phyloP scores from a whole-genome alignment of 2,113 vertebrate genomes.

The Syngnathus floridae region DNA sequence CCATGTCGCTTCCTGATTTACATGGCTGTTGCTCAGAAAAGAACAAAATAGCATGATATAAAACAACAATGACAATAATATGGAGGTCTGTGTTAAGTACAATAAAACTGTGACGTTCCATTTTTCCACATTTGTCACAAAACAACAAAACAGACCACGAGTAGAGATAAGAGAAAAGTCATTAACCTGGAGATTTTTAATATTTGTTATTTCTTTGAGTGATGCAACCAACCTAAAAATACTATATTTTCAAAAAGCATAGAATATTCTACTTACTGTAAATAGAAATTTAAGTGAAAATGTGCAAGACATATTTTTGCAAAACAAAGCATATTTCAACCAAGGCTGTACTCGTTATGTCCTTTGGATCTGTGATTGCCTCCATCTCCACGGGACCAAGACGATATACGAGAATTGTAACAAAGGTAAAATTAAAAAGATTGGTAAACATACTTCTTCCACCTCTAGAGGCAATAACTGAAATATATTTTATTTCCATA shows the following conservation, averaged over 20 bases:
- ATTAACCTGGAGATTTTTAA: conserved; percentile 8
- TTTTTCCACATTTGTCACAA: conserved; percentile 32
- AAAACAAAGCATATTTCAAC: conserved; percentile 12
- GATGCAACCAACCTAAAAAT: neutral
- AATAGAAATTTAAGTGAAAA: neutral
- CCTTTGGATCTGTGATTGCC: neutral
- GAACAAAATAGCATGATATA: neutral
- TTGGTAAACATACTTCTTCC: conserved; percentile 7
- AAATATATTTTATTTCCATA: conserved; percentile 5
- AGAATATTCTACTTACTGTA: neutral
- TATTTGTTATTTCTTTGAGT: neutral
- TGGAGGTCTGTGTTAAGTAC: conserved; percentile 39
- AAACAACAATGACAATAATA: conserved; percentile 16
- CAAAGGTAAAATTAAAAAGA: conserved; percentile 1
- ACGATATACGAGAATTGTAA: conserved; percentile 7
- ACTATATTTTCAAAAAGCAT: neutral
- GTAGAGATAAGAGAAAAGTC: conserved; percentile 19
- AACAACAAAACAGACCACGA: conserved; percentile 15
- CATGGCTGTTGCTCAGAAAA: neutral
- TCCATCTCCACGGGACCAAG: conserved; percentile 30
- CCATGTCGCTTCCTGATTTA: neutral
- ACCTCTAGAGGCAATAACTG: conserved; percentile 3
- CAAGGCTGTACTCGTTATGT: neutral
- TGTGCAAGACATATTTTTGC: neutral
- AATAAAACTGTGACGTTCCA: conserved; percentile 41